Percentiles rank a stretch among this genome's conserved stretches.
Conservation (phyloP, 2,888 invertebrate genomes). For the Aphidius colemani region DNA sequence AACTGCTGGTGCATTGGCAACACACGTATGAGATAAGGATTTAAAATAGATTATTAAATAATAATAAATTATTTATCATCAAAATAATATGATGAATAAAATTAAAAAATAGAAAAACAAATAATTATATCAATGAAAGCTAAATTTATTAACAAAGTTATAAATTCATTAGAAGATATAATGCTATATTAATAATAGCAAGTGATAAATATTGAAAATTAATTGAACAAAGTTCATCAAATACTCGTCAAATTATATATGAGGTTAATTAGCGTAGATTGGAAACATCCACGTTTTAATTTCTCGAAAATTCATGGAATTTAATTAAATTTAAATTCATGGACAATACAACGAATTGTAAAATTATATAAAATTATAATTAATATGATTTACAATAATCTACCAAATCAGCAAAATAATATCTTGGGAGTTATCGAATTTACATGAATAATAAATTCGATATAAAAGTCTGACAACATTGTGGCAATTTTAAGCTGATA, state of each 20-base stretch:
- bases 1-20: constrained; percentile 65
- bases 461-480: too few species aligned
- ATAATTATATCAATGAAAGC: not conserved
- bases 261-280: not conserved
- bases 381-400: not conserved
- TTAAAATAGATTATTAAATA: constrained; percentile 50
- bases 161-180: not conserved
- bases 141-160: constrained; percentile 2
- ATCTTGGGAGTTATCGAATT: too few species aligned
- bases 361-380: not conserved
- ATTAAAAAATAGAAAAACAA: not conserved
- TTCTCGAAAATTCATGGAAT: constrained; percentile 4
- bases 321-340: not conserved
- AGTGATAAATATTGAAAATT: constrained; percentile 51
- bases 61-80: not conserved
- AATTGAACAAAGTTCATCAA: constrained; percentile 43
- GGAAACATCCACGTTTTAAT: not conserved
- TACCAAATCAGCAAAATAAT: too few species aligned
- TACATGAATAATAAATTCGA: not conserved
- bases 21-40: constrained; percentile 67
- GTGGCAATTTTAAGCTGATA: too few species aligned
- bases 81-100: not conserved
- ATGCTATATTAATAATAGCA: constrained; percentile 41
- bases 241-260: constrained; percentile 12
- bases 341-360: constrained; percentile 9